Conservation (phyloP, 2,113 vertebrate genomes). For the Nothocercus nigrocapillus region DNA sequence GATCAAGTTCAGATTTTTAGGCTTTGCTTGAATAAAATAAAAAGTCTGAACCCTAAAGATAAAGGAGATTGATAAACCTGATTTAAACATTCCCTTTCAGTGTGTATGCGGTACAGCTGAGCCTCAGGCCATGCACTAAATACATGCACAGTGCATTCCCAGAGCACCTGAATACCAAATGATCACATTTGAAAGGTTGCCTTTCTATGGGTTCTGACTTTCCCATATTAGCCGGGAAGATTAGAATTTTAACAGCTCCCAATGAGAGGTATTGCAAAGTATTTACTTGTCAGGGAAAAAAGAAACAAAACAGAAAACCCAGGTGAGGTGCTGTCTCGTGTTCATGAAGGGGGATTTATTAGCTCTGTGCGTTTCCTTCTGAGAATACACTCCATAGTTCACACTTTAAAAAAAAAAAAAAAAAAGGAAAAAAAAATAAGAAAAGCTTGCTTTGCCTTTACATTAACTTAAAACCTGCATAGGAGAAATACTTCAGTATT, state of each 20-base stretch:
- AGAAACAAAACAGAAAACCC: slow-evolving; percentile 72
- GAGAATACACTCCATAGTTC: slow-evolving; percentile 61
- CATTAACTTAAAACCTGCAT: slow-evolving; percentile 61
- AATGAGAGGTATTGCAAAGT: slow-evolving; percentile 62
- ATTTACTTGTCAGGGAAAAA: slow-evolving; percentile 59
- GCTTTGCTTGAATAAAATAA: slow-evolving; percentile 62
- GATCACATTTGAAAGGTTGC: slow-evolving; percentile 71
- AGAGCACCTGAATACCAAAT: slow-evolving; percentile 62
- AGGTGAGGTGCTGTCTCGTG: slow-evolving; percentile 71
- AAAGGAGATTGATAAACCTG: slow-evolving; percentile 73
- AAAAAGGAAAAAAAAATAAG: neutral
- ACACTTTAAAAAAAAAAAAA: slow-evolving; percentile 8
- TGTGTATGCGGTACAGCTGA: slow-evolving; percentile 66
- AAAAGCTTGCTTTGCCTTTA: slow-evolving; percentile 56
- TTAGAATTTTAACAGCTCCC: slow-evolving; percentile 75
- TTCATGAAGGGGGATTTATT: slow-evolving; percentile 74
- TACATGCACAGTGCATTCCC: slow-evolving; percentile 67
- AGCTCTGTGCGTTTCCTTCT: slow-evolving; percentile 40
- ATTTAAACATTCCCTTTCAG: slow-evolving; percentile 70
- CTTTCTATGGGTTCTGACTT: slow-evolving; percentile 66
- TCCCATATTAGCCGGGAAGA: slow-evolving; percentile 62
- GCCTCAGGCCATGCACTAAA: slow-evolving; percentile 63
- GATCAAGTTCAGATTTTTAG: slow-evolving; percentile 76
- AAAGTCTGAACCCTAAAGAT: slow-evolving; percentile 72
- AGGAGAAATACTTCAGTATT: neutral